phyloP scores from a whole-genome alignment of 2,797 vertebrate species.

The Nothura maculosa region DNA sequence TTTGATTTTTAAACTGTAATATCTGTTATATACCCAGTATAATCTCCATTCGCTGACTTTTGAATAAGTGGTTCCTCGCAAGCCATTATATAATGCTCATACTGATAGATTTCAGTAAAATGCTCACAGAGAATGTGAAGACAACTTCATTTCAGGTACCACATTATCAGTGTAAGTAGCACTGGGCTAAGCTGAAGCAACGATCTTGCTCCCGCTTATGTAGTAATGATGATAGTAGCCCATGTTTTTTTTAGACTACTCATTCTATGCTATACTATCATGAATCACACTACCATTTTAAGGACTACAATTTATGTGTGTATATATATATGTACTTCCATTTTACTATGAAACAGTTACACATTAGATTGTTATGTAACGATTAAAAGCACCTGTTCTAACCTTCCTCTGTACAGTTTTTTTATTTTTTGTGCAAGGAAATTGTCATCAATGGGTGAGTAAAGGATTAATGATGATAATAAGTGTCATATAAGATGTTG shows the following conservation, averaged over 20 bases:
- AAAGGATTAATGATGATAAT: no score
- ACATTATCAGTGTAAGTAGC: background rate
- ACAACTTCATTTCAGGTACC: background rate
- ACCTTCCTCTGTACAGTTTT: background rate
- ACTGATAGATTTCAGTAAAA: background rate
- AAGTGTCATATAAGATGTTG: no score
- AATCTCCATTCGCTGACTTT: background rate
- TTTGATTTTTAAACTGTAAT: background rate
- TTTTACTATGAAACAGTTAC: background rate
- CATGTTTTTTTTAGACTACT: background rate
- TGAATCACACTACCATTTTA: no score
- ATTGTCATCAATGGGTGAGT: background rate
- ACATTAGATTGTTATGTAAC: background rate
- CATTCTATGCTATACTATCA: no score
- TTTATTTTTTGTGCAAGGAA: background rate
- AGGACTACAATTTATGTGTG: no score
- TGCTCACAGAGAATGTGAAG: rapidly evolving
- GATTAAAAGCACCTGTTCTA: background rate
- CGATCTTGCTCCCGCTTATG: background rate
- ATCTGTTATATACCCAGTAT: background rate
- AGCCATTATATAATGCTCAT: background rate
- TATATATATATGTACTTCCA: no score
- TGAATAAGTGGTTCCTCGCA: background rate
- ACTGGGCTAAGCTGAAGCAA: background rate
- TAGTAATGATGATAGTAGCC: background rate